Percentiles rank a stretch among this genome's conserved stretches.
These are phyloP conservation scores for Tiphia femorata DNA, from an alignment of 2,888 invertebrate genomes.

Conservation along the genomic window DNA sequence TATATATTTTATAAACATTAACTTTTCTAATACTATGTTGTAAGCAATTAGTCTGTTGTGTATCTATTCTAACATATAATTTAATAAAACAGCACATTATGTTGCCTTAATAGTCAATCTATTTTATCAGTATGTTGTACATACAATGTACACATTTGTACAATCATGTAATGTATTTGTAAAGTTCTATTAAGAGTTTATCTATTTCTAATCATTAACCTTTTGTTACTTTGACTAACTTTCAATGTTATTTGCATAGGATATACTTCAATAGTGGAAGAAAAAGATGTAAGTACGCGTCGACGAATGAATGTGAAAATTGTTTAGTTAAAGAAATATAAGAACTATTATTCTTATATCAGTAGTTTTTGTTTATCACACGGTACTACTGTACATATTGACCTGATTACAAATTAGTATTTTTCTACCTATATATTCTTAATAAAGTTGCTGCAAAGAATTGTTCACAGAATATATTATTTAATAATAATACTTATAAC, in stretches of 20 bases:
- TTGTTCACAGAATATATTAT: too few relatives aligned
- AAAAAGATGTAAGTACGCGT: background rate
- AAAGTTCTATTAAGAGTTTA: background rate
- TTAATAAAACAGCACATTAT: too few relatives aligned
- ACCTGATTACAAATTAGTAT: background rate
- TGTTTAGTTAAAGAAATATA: background rate
- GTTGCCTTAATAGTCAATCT: too few relatives aligned
- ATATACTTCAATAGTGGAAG: too few relatives aligned
- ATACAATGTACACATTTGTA: too few relatives aligned
- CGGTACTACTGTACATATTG: background rate
- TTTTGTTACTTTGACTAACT: background rate
- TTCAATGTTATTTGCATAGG: background rate
- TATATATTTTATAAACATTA: too few relatives aligned
- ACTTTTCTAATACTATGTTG: too few relatives aligned
- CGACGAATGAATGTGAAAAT: background rate
- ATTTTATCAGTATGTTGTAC: too few relatives aligned
- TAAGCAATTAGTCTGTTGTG: too few relatives aligned
- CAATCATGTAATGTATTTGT: background rate
- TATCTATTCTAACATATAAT: too few relatives aligned
- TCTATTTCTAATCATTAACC: background rate
- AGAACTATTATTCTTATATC: background rate
- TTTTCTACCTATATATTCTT: background rate
- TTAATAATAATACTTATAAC: too few relatives aligned
- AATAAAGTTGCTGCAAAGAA: too few relatives aligned
- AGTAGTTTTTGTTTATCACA: background rate